Percentiles rank a stretch among this genome's conserved stretches.
Evolutionary conservation across 2,888 invertebrate genomes (phyloP).

Genomic region (Drosophila picticornis): DNA sequence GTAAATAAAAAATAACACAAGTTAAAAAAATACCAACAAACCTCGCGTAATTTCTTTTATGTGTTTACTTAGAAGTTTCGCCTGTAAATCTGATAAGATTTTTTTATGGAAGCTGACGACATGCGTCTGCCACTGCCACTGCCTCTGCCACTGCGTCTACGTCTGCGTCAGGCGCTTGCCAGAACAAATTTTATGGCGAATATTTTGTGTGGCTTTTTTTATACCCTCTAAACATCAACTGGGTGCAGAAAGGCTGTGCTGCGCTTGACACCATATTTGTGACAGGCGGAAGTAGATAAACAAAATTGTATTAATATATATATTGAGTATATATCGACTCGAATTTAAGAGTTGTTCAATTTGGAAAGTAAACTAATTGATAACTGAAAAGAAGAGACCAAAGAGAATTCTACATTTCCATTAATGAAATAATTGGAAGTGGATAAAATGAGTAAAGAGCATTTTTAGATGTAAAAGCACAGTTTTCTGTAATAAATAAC

Average conservation of each 20-base stretch:
- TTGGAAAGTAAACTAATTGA: no score
- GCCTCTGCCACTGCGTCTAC: neutral
- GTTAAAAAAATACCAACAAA: conserved; percentile 56
- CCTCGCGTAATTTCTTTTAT: conserved; percentile 68
- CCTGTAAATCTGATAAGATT: conserved; percentile 74
- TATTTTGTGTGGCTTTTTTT: conserved; percentile 67
- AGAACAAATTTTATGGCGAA: conserved; percentile 82
- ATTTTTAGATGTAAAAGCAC: no score
- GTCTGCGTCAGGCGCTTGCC: conserved; percentile 43
- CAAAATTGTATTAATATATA: no score
- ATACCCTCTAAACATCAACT: conserved; percentile 33
- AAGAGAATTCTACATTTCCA: neutral
- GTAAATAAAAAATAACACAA: conserved; percentile 65
- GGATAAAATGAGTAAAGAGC: neutral
- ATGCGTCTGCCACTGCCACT: conserved; percentile 39
- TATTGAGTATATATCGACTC: neutral
- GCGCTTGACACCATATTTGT: accelerated
- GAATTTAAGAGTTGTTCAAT: neutral
- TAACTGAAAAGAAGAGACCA: neutral
- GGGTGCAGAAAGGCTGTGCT: neutral
- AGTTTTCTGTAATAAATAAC: neutral
- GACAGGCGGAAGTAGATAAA: neutral
- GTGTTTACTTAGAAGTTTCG: conserved; percentile 75
- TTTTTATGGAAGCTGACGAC: conserved; percentile 78
- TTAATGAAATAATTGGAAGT: neutral